Conservation (phyloP, 2,797 vertebrate species). For the Semaprochilodus insignis region DNA sequence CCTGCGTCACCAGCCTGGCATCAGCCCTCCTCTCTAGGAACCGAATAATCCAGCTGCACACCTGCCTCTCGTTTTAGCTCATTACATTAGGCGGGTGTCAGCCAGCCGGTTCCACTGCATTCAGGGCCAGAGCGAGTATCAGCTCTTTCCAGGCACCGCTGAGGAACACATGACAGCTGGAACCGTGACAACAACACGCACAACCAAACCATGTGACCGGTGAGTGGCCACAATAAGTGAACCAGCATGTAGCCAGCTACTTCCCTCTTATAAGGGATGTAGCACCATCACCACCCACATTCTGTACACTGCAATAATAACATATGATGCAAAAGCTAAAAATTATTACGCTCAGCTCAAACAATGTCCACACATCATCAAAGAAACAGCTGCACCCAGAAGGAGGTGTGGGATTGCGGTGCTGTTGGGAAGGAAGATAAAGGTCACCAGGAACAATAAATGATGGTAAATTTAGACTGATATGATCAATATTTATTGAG, state of each 20-base stretch:
- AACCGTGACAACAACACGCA: not conserved
- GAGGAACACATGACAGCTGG: slow-evolving; percentile 11
- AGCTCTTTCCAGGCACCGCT: not conserved
- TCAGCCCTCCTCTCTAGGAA: not conserved
- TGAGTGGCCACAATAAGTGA: not conserved
- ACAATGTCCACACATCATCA: too few relatives aligned
- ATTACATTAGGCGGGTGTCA: not conserved
- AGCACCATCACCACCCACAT: not conserved
- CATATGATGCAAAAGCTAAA: too few relatives aligned
- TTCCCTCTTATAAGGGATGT: too few relatives aligned
- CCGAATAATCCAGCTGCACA: not conserved
- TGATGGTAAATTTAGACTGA: too few relatives aligned
- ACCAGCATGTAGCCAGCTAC: not conserved
- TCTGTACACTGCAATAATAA: not conserved
- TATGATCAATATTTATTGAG: too few relatives aligned
- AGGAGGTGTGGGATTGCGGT: too few relatives aligned
- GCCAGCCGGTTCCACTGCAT: not conserved
- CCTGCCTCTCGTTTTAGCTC: not conserved
- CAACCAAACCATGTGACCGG: not conserved
- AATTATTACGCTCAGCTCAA: too few relatives aligned
- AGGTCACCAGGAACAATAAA: too few relatives aligned
- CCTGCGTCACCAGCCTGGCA: not conserved
- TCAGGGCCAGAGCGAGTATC: not conserved
- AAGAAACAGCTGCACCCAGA: too few relatives aligned
- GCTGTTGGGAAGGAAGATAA: too few relatives aligned